These are phyloP conservation scores for Danio jaintianensis DNA, from an alignment of 2,797 vertebrate species.

Conservation along the genomic window DNA sequence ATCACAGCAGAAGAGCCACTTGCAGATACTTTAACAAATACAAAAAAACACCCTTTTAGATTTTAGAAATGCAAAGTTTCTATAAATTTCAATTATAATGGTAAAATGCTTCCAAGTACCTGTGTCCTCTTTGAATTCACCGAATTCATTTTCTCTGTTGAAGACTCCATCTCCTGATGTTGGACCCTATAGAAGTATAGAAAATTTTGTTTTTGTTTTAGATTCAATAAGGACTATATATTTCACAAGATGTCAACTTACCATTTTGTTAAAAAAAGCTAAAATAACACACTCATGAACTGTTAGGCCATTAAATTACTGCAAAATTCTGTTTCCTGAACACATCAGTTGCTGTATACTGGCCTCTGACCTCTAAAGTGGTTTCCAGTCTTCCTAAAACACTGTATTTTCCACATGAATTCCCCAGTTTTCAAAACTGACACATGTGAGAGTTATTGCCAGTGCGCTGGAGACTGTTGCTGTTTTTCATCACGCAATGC, in stretches of 20 bases:
- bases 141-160: neutral
- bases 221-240: no score
- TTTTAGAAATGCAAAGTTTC: neutral
- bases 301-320: neutral
- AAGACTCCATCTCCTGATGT: neutral
- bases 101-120: neutral
- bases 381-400: constrained; percentile 10
- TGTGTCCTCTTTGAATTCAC: constrained; percentile 9
- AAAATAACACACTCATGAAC: neutral
- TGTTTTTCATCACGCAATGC: constrained; percentile 19
- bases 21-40: constrained; percentile 11
- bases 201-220: neutral
- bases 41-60: neutral
- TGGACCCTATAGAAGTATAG: constrained; percentile 15
- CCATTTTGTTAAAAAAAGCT: neutral
- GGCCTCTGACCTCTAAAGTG: neutral
- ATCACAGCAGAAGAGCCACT: neutral
- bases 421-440: neutral
- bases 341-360: neutral
- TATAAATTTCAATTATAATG: neutral
- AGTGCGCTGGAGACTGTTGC: constrained; percentile 15
- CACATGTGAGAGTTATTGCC: constrained; percentile 15
- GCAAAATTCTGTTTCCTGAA: neutral
- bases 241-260: neutral
- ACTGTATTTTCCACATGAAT: neutral